phyloP scores from a whole-genome alignment of 2,797 vertebrate species.

The Acestrorhynchus altus region DNA sequence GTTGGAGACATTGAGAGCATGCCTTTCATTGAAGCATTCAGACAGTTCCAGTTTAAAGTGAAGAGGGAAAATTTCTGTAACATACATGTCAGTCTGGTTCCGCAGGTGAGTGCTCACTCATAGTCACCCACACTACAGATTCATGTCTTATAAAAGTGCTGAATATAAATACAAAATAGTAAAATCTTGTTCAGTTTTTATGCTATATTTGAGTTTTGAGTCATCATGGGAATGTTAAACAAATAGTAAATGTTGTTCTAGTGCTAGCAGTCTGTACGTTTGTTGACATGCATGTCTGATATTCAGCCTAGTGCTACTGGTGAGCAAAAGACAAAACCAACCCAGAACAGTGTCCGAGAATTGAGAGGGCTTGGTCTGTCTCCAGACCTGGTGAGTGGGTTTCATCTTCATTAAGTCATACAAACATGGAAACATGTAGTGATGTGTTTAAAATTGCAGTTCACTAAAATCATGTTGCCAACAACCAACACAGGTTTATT shows the following conservation, averaged over 20 bases:
- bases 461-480: no score
- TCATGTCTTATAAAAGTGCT: no score
- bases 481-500: no score
- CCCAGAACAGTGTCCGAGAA: conserved; percentile 95
- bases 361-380: conserved; percentile 93
- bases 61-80: conserved; percentile 95
- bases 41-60: conserved; percentile 98
- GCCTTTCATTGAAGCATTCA: conserved; percentile 96
- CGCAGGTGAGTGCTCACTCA: conserved; percentile 83
- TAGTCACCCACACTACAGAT: background rate
- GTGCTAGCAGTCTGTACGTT: no score
- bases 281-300: background rate
- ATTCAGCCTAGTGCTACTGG: conserved; percentile 91
- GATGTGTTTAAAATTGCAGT: no score
- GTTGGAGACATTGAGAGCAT: conserved; percentile 97
- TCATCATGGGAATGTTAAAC: background rate
- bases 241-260: no score
- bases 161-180: no score
- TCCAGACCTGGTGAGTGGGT: conserved; percentile 89
- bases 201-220: background rate
- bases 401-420: background rate
- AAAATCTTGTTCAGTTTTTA: no score
- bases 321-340: conserved; percentile 97
- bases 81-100: conserved; percentile 94
- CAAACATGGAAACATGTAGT: no score